Conservation (phyloP, 2,113 vertebrate species). For the Protobothrops flavoviridis region DNA sequence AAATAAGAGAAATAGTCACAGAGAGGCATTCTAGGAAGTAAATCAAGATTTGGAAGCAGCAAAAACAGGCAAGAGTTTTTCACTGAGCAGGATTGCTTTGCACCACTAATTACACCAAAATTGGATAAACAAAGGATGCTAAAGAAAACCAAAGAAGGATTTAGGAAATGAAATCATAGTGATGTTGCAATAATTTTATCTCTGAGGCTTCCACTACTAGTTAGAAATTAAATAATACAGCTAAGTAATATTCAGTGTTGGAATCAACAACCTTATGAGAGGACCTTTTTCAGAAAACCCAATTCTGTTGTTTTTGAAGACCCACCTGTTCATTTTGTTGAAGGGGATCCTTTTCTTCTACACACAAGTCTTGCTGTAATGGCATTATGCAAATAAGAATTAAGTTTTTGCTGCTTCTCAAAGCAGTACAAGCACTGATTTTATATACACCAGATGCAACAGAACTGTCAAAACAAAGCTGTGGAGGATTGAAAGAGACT, state of each 20-base stretch:
- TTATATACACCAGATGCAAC: constrained; percentile 12
- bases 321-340: not conserved
- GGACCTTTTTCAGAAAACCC: not conserved
- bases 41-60: not conserved
- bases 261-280: not conserved
- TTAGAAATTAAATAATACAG: not conserved
- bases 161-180: not conserved
- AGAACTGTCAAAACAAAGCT: constrained; percentile 14
- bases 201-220: not conserved
- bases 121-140: not conserved
- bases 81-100: not conserved
- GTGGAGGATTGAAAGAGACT: not conserved
- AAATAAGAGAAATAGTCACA: not conserved
- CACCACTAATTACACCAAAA: not conserved
- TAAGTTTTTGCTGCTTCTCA: not conserved
- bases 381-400: not conserved
- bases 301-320: not conserved
- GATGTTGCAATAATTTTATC: not conserved
- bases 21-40: not conserved
- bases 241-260: not conserved
- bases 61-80: not conserved
- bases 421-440: not conserved
- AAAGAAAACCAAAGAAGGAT: not conserved
- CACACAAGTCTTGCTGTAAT: not conserved
- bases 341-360: not conserved